These are phyloP conservation scores for Synergus laeviventris DNA, from an alignment of 2,888 invertebrate species.

Conservation along the genomic window DNA sequence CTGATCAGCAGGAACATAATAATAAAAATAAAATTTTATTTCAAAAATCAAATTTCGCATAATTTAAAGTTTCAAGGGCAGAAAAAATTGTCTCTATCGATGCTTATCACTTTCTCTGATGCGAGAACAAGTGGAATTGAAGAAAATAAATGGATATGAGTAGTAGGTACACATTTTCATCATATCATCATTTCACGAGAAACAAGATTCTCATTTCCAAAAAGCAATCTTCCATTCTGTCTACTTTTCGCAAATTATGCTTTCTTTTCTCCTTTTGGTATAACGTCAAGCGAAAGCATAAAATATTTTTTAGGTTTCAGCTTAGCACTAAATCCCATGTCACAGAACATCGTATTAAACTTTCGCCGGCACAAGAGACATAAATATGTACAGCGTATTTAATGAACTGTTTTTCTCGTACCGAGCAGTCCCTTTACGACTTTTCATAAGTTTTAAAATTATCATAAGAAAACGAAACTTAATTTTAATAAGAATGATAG, in stretches of 20 bases:
- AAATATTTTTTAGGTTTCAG: neutral
- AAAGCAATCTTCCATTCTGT: constrained; percentile 4
- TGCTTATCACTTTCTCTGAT: no score
- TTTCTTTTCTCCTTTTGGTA: neutral
- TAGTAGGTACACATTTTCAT: neutral
- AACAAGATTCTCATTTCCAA: neutral
- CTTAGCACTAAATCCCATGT: neutral
- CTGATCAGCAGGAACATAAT: no score
- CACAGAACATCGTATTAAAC: neutral
- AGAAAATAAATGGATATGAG: neutral
- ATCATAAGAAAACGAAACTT: neutral
- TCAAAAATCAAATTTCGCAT: no score
- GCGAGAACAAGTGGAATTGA: neutral
- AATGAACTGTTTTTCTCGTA: neutral
- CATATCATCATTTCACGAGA: neutral
- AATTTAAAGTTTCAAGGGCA: no score
- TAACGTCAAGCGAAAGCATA: neutral
- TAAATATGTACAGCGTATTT: neutral
- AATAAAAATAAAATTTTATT: no score
- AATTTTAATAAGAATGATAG: neutral
- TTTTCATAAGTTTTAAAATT: neutral
- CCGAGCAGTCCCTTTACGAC: neutral
- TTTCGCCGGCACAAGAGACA: neutral
- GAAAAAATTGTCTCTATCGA: no score
- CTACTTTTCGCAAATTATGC: neutral